Base-by-base conservation (phyloP, 2,797 vertebrate genomes). In the Xenopus petersii region DNA sequence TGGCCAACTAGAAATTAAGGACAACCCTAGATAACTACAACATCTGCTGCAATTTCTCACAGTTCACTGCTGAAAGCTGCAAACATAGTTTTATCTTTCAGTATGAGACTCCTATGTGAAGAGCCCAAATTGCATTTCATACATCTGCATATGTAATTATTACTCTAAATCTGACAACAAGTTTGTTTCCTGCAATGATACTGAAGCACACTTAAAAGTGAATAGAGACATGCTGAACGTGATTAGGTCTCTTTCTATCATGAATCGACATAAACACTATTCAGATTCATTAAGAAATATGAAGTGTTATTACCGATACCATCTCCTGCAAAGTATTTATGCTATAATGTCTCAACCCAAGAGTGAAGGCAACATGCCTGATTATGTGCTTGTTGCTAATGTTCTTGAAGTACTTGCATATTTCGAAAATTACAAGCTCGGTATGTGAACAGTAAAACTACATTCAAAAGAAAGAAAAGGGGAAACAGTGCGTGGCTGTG, bases 201-300 rank as follows among this genome's bases (percentile, higher is more conserved):
- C 21, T 24, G 3, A 26, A 60, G 58, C 8, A 60, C 24, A 60
- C 58, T 24, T 60, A 24, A 12, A 24, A 60, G 10, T 24, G 58
- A 60, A 60, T 60, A 5, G 16, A 12, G 16, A 64, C 62, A 64
- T 47, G 36, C 62, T 64, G 62, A 64, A 36, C 33, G 17, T 24
- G 58, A 15, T 24, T 13, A 42, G 36, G 49, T 64, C 47, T 47
- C 15, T n/a, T 24, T 67, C 24, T 67, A 8, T 26, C 9, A 55
- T 24, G 30, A 67, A 67, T 55, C 2, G 26, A 24, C 24, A 36
- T 67, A 67, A 66, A 55, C 51, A 67, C 49, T 24, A 55, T 16
- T n/a, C 24, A 16, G 66, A 10, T 56, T 67, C 13, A 67, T 67
- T 55, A 54, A 51, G 49, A 67, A 65, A 26, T 15, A 30, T 67